Base-by-base conservation (phyloP, 1,140 invertebrate species). In the Gonatopus flavifemur region DNA sequence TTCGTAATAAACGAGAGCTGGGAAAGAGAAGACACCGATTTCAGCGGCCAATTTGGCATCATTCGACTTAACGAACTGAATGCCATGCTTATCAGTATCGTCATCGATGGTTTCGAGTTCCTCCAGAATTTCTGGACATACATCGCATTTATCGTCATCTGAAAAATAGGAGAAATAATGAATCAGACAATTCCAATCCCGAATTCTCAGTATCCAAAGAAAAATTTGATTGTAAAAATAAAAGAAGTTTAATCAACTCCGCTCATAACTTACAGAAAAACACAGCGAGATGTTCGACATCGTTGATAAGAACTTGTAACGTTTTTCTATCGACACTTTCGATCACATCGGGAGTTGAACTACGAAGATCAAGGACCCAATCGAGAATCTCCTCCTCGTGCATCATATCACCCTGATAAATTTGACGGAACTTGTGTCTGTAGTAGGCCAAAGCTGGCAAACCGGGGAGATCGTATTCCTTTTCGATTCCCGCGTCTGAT, bases 41-140 rank as follows among this genome's bases (percentile, higher is more conserved):
- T 93, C 90, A 30, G 93, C 89, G 3, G 93, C 93, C 36, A 94
- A 74, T 74, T 91, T 90, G 16, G 88, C 83, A 77, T 96, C 93
- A 66, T 90, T 93, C 1, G 91, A 93, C 70, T 96, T 96, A 6
- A 96, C 93, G 76, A 97, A 94, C 74, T 96, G 91, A 62, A 94
- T 93, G 49, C 91, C 91, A 62, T 93, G 87, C 63, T 93, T 87
- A 67, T 96, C 92, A 7, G 92, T 92, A 58, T 95, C 92, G 74
- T 96, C 93, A 66, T 96, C 93, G 65, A 96, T 96, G 28, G 90
- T 94, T 78, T 96, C 94, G 50, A 96, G 75, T 64, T 95, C 91
- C 61, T 93, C 86, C 15, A 96, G 76, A 53, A 96, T 88, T 55
- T 88, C 86, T 39, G 86, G 82, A 69, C 93, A 96, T 8, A 86